These are phyloP conservation scores for Mesochorus sp. DNA, from an alignment of 2,888 invertebrate genomes.

Conservation along the genomic window DNA sequence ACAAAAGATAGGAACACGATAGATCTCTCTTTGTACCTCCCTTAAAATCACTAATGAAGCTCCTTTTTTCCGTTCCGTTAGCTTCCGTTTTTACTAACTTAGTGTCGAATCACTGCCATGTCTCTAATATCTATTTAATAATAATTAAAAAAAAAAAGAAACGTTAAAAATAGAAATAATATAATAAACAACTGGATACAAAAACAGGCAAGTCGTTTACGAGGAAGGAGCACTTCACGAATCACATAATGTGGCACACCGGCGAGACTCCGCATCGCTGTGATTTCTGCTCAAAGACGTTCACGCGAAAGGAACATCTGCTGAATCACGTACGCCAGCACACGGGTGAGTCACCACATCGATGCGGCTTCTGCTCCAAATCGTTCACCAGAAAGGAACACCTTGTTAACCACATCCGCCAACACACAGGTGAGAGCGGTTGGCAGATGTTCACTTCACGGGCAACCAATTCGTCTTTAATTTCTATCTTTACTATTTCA, in stretches of 20 bases:
- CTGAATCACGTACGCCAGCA: slow-evolving; percentile 91
- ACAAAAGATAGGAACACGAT: too few species aligned
- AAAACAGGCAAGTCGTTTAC: slow-evolving; percentile 88
- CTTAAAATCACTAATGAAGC: too few species aligned
- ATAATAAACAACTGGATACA: neutral
- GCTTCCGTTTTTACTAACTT: too few species aligned
- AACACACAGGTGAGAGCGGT: slow-evolving; percentile 86
- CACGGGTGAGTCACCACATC: slow-evolving; percentile 92
- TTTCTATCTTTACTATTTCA: slow-evolving; percentile 8
- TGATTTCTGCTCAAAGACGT: slow-evolving; percentile 91
- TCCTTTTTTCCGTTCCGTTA: too few species aligned
- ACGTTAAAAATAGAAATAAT: neutral
- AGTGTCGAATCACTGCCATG: too few species aligned
- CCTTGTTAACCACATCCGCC: slow-evolving; percentile 92
- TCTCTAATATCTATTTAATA: too few species aligned
- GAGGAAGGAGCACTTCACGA: slow-evolving; percentile 94
- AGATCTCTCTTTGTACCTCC: too few species aligned
- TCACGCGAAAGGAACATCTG: slow-evolving; percentile 90
- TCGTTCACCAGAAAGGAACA: slow-evolving; percentile 94
- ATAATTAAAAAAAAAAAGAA: neutral
- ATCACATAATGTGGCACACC: slow-evolving; percentile 95
- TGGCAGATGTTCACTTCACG: slow-evolving; percentile 79
- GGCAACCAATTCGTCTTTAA: slow-evolving; percentile 70
- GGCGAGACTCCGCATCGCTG: slow-evolving; percentile 91
- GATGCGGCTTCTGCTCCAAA: slow-evolving; percentile 93